Evolutionary conservation across 2,797 vertebrate genomes (phyloP), one percentile per base, ranked within the genome.

Genomic region (Schizopygopsis pylzovi): DNA sequence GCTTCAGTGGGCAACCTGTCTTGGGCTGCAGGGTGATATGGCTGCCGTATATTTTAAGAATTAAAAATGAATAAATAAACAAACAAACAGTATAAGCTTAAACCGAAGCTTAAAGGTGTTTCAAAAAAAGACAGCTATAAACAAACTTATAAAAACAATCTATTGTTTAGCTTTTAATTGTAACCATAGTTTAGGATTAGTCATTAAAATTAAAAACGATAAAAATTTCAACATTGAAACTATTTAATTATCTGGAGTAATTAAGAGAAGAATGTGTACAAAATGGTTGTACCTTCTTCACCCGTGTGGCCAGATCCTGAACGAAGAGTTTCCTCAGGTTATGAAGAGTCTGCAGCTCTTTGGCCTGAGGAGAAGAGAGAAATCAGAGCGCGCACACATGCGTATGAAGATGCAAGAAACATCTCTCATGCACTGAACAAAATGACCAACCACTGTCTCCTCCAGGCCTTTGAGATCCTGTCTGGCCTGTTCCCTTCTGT

Each of bases 301-400:
- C 98, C 13, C 97, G 95, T 86, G 97, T 97, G 91, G 97, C 98
- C 90, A 99, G 96, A 92, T 99, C 98, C 93, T 99, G 97, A 92
- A 99, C 97, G 45, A 99, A 99, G 90, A 99, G 96, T 87, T 97
- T 99, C 89, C 98, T 97, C 85, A 99, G 96, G 90, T 99, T 99
- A 92, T 99, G 98, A 90, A 99, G 97, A 81, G 97, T 98, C 95
- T 99, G 98, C 90, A 99, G 96, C 89, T 99, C 98, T 91, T 97
- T 96, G 91, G 98, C 97, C 98, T 99, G 83, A 15, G 39, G 70
- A 82, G 41, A 79, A 67, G 43, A 37, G 4, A 75, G 1, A 2
- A 43, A 63, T 83, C 82, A 76, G 9, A 28, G 22, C 0, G 7
- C 41, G 47, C 16, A 85, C 25, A 61, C 10, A 82, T 18, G 52